phyloP scores from a whole-genome alignment of 2,113 vertebrate genomes.

The Chlorodrepanis virens region DNA sequence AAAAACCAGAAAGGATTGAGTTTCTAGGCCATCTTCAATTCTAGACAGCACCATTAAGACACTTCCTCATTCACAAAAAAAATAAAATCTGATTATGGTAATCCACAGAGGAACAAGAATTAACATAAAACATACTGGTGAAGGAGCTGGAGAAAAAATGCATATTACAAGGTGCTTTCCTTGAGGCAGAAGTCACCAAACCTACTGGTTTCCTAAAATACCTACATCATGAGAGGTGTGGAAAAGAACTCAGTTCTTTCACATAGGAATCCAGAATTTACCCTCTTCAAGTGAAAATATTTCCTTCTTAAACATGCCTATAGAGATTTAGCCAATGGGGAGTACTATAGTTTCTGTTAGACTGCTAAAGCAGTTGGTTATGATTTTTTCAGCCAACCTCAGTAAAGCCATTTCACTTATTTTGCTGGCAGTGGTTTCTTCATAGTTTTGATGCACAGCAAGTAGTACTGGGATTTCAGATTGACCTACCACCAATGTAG shows the following conservation, averaged over 20 bases:
- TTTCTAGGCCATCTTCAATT: background rate
- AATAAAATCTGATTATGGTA: background rate
- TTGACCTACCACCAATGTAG: background rate
- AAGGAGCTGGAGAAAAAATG: background rate
- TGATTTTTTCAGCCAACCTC: background rate
- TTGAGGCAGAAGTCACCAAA: background rate
- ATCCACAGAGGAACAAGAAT: background rate
- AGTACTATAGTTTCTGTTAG: background rate
- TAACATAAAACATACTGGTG: background rate
- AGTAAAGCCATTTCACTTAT: background rate
- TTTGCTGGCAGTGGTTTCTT: background rate
- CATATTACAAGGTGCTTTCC: background rate
- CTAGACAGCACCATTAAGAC: background rate
- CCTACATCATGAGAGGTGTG: accelerated
- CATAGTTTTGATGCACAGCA: background rate
- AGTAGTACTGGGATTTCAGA: background rate
- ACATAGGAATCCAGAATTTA: background rate
- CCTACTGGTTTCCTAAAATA: background rate
- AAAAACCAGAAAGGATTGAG: background rate
- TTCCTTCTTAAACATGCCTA: background rate
- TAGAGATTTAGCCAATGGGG: background rate
- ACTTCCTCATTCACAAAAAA: background rate
- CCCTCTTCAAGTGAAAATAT: background rate
- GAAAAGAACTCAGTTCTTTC: background rate
- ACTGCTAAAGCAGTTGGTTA: background rate